Evolutionary conservation across 2,113 vertebrate genomes (phyloP), one percentile per base, ranked within the genome.

Genomic region (Balaenoptera acutorostrata): DNA sequence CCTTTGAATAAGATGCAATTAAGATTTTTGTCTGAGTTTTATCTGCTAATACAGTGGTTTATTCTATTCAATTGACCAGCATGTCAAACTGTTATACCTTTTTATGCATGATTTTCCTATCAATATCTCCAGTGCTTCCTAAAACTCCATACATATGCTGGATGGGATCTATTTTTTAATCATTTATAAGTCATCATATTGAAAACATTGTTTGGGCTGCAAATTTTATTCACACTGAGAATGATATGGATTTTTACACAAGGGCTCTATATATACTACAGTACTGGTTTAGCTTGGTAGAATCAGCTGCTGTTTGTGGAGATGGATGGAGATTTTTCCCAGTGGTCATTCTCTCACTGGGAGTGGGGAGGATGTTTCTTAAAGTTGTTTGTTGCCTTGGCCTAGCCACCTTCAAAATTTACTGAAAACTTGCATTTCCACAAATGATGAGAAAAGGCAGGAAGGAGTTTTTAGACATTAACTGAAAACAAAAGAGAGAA

Each of bases 81-180:
- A 33, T 88, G 93, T 93, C 44, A 71, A 95, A 78, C 17, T 87
- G 25, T 64, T 90, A 14, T 52, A 44, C 72, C 6, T 77, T 89
- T 88, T 94, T 94, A 33, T 77, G 80, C 82, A 82, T 88, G 59
- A 93, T 85, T 97, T 97, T 91, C 61, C 36, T 77, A 55, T 69
- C 55, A 59, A 57, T 88, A 87, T 1, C 66, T 93, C 86, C 55
- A 66, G 81, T 83, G 74, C 77, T 64, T 69, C 93, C 36, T 25
- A 83, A 82, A 64, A 87, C 39, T 39, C 78, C 52, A 46, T 68
- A 31, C 0, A 27, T 88, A 41, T 71, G 55, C 93, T 89, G 61
- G 33, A 94, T 93, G 52, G 41, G 23, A 86, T 95, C 36, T 84
- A 46, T 82, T 93, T 93, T 81, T 88, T 90, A 90, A 82, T 66